Percentiles rank a stretch among this genome's conserved stretches.
Conservation (phyloP, 2,113 vertebrate genomes). For the Etheostoma cragini region DNA sequence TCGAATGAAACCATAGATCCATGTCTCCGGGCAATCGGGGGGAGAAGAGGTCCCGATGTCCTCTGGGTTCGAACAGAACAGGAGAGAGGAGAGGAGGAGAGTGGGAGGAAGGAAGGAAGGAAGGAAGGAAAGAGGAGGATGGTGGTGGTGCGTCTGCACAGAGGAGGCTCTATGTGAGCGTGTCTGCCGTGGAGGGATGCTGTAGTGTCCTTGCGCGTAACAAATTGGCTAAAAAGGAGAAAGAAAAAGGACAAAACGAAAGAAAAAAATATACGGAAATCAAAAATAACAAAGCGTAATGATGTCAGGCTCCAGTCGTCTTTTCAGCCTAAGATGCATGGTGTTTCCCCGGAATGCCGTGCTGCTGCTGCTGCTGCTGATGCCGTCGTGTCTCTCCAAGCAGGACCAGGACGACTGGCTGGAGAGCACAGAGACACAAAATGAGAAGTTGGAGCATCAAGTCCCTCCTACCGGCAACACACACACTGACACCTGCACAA, state of each 20-base stretch:
- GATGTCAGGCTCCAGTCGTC: conserved; percentile 68
- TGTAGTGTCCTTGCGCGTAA: conserved; percentile 80
- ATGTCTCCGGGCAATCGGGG: conserved; percentile 73
- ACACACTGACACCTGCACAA: conserved; percentile 94
- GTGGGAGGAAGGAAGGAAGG: conserved; percentile 56
- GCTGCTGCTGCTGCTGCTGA: conserved; percentile 44
- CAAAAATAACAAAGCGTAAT: conserved; percentile 65
- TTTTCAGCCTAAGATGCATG: conserved; percentile 78
- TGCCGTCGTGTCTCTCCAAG: conserved; percentile 71
- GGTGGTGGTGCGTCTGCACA: conserved; percentile 77
- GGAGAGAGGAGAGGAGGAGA: conserved; percentile 63
- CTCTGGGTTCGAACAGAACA: conserved; percentile 65
- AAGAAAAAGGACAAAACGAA: conserved; percentile 40
- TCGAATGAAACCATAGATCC: conserved; percentile 82
- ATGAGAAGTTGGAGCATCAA: conserved; percentile 90
- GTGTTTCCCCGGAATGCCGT: conserved; percentile 65
- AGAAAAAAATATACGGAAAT: conserved; percentile 51
- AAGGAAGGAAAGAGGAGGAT: conserved; percentile 64
- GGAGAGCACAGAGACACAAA: conserved; percentile 76
- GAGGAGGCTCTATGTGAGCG: conserved; percentile 80
- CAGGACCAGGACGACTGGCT: conserved; percentile 88
- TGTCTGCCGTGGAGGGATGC: conserved; percentile 72
- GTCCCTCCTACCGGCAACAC: conserved; percentile 95
- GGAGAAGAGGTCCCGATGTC: conserved; percentile 72
- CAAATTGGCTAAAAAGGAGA: conserved; percentile 56